Evolutionary conservation across 2,113 vertebrate species (phyloP), one percentile per base, ranked within the genome.

Genomic region (Arvicanthis niloticus): DNA sequence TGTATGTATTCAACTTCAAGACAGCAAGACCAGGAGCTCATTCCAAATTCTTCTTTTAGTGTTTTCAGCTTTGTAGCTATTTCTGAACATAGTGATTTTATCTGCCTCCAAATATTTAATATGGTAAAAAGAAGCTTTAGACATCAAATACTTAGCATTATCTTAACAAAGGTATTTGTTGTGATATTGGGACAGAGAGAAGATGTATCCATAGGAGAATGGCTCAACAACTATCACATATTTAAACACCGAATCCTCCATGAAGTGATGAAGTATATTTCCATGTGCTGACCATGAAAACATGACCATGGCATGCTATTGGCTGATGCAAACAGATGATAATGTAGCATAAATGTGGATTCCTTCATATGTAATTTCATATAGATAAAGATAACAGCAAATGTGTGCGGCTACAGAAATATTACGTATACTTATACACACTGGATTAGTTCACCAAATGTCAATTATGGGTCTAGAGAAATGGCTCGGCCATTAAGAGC

Each of bases 61-160:
- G 4, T 95, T 92, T 82, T 67, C 7, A 88, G n/a, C 42, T 77
- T 67, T 93, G 76, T 89, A 88, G 81, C 48, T 51, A 42, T 75
- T 96, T 97, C 53, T 95, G 60, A 93, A 81, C 45, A 80, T 78
- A 95, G 72, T 91, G 37, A 72, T 93, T 92, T 24, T 89, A 26
- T 91, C 51, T 93, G 75, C 19, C 24, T 67, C 11, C 87, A 96
- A 56, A 89, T 94, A 92, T 94, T 97, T 91, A 77, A 94, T 93
- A 89, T 94, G 37, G 48, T 75, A 10, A 60, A 87, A 95, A 75
- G 16, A 92, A 72, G 7, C 13, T 88, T 77, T 75, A 86, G 72
- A 88, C 31, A 88, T 78, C 77, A 91, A 93, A 42, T 53, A 86
- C 84, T 94, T 78, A 60, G 15, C 85, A 78, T 42, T 40, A 12